phyloP scores from a whole-genome alignment of 2,113 vertebrate species.

The Pontoporia blainvillei region DNA sequence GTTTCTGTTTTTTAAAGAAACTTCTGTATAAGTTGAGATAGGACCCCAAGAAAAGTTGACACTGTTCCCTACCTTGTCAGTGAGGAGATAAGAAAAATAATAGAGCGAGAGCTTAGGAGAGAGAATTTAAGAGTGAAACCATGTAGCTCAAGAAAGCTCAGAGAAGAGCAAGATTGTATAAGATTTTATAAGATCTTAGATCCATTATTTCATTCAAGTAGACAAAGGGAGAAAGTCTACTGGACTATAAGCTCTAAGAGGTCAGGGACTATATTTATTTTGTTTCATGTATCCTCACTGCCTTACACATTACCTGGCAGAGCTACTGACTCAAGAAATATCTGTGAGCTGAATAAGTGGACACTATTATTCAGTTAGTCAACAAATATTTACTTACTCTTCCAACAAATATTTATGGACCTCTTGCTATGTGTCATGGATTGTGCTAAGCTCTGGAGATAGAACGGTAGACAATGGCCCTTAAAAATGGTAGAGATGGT shows the following conservation, averaged over 20 bases:
- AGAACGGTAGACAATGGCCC: not conserved
- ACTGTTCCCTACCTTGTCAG: not conserved
- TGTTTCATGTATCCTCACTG: not conserved
- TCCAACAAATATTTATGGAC: not conserved
- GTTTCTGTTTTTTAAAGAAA: not conserved
- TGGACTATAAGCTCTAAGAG: not conserved
- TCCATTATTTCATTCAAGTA: not conserved
- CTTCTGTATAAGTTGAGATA: not conserved
- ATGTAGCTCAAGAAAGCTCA: not conserved
- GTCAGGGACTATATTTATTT: not conserved
- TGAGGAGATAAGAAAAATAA: not conserved
- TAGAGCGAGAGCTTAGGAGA: not conserved
- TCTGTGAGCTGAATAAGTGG: not conserved
- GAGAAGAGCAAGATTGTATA: not conserved
- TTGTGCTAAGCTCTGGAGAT: not conserved
- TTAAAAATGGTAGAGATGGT: not conserved
- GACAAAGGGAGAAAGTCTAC: not conserved
- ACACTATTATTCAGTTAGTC: not conserved
- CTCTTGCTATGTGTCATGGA: not conserved
- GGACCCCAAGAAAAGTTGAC: not conserved
- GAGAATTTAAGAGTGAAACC: not conserved
- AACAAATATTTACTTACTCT: conserved; percentile 34
- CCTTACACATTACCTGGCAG: not conserved
- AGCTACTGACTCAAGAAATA: not conserved
- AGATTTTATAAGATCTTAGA: not conserved